These are phyloP conservation scores for Mormyrops attenuatus DNA, from an alignment of 2,797 vertebrate genomes.

Conservation along the genomic window DNA sequence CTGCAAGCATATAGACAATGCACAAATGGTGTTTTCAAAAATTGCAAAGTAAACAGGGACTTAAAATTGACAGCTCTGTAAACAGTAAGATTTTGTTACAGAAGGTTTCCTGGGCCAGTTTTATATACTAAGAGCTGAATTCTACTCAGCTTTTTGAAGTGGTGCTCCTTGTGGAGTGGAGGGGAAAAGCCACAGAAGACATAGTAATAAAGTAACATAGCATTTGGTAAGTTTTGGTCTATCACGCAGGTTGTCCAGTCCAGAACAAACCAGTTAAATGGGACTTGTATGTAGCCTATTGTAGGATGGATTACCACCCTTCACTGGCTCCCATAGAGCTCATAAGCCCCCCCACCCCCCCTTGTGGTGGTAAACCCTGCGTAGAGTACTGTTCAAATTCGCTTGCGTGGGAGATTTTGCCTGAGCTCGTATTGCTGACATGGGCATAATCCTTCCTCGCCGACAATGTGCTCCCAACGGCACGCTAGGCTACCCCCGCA, in stretches of 20 bases:
- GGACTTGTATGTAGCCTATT: conserved; percentile 44
- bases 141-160: background rate
- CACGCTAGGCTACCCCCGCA: conserved; percentile 10
- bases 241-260: conserved; percentile 34
- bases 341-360: conserved; percentile 52
- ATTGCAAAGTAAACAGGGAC: background rate
- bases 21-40: background rate
- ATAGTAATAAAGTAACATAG: background rate
- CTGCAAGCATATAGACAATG: background rate
- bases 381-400: conserved; percentile 50
- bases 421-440: conserved; percentile 60
- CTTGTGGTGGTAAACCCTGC: conserved; percentile 64
- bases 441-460: conserved; percentile 41
- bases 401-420: conserved; percentile 63
- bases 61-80: too few relatives aligned
- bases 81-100: background rate
- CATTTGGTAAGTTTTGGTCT: conserved; percentile 22
- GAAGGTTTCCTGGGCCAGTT: background rate
- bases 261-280: conserved; percentile 56
- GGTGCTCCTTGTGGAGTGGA: background rate
- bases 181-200: background rate
- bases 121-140: background rate
- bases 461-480: background rate
- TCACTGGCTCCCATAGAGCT: conserved; percentile 42
- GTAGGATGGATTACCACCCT: conserved; percentile 52